Base-by-base conservation (phyloP, 1,140 invertebrate genomes). In the Drosophila quadrilineata region DNA sequence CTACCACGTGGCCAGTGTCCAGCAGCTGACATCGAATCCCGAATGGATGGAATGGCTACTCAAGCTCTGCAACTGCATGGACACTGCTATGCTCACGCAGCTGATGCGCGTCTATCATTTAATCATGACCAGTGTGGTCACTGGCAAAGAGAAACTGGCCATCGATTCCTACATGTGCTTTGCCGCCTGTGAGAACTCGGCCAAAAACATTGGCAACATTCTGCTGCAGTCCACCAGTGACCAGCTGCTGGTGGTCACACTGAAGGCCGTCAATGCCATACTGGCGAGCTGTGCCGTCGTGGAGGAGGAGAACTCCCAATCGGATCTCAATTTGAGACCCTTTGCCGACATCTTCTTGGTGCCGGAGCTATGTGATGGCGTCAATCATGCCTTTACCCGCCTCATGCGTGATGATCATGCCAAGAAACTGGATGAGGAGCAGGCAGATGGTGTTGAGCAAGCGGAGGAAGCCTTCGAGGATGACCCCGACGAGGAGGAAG, bases 201-300 rank as follows among this genome's bases (percentile, higher is more conserved):
- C 92, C 3, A 87, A 91, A 28, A 89, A 91, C 66, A 75, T 95
- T 17, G 91, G 88, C 66, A 94, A 93, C 71, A 93, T 95, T 59
- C 87, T 95, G 38, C 90, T 90, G 49, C 94, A 93, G 87, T 95
- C 94, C 0, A 92, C 91, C 1, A 94, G 93, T 71, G 92, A 92
- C 89, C 92, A 92, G 22, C 69, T 94, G 0, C 70, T 93, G 2
- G 59, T 90, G 0, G 91, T 91, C 45, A 90, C 91, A 0, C 84
- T 93, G 10, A 92, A 92, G 67, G 91, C 92, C 21, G 85, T 91
- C 0, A 92, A 93, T 79, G 91, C 91, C 21, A 87, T 93, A 2
- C 90, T 92, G 70, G 84, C 84, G 8, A 89, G 82, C 43, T 90
- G 88, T 50, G 85, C 88, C 0, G 12, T 89, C 22, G 73, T 89